phyloP scores from a whole-genome alignment of 2,888 invertebrate genomes.

The Habroteleia sp. region DNA sequence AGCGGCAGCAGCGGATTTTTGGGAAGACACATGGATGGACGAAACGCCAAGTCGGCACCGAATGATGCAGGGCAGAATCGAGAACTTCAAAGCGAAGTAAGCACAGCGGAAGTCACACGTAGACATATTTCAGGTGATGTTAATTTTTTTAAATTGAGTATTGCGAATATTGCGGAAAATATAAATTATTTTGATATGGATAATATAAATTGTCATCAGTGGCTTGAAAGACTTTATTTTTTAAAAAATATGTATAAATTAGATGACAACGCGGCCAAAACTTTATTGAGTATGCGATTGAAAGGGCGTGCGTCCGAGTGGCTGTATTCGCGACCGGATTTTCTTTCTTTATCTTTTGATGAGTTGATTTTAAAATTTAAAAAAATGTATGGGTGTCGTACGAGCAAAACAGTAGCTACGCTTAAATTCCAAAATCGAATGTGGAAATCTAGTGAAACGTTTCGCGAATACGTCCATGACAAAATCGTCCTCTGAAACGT shows the following conservation, averaged over 20 bases:
- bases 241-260: constrained; percentile 35
- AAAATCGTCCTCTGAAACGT: constrained; percentile 5
- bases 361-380: constrained; percentile 25
- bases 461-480: constrained; percentile 12
- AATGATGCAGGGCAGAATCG: background rate
- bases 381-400: constrained; percentile 50
- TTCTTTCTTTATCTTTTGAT: constrained; percentile 1
- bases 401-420: constrained; percentile 11
- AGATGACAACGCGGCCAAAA: constrained; percentile 39
- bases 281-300: constrained; percentile 46
- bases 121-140: constrained; percentile 2
- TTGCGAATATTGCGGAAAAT: constrained; percentile 1
- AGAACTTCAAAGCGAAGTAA: background rate
- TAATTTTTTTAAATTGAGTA: background rate
- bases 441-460: background rate
- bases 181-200: constrained; percentile 13
- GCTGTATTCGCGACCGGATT: constrained; percentile 61
- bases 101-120: background rate
- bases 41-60: background rate
- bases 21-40: background rate
- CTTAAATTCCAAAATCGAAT: constrained; percentile 6
- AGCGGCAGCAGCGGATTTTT: background rate
- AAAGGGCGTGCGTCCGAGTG: constrained; percentile 49
- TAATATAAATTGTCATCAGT: background rate
- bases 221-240: constrained; percentile 29